Evolutionary conservation across 2,888 invertebrate genomes (phyloP).

Genomic region (Dendrolimus houi): DNA sequence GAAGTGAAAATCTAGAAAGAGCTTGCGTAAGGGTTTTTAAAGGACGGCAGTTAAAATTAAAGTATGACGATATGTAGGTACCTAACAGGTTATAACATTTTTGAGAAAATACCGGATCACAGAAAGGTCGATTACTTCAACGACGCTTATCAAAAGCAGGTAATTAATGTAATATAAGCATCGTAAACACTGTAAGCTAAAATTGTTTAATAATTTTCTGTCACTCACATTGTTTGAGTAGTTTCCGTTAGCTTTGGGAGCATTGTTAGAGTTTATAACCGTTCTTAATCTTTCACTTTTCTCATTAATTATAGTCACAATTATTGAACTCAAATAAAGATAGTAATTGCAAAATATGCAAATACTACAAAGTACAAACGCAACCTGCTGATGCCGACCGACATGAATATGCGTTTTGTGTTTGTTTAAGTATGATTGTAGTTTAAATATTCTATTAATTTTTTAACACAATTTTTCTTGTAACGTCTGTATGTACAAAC

Average conservation of each 20-base stretch:
- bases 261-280: conserved; percentile 56
- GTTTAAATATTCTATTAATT: no score
- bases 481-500: no score
- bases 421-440: conserved; percentile 17
- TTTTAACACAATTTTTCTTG: no score
- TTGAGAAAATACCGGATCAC: background rate
- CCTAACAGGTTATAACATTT: background rate
- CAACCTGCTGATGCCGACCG: conserved; percentile 54
- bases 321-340: conserved; percentile 21
- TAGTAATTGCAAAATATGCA: conserved; percentile 36
- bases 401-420: conserved; percentile 45
- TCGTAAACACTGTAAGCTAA: conserved; percentile 4
- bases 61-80: background rate
- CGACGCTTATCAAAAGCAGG: no score
- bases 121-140: background rate
- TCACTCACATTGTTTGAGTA: conserved; percentile 69
- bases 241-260: conserved; percentile 61
- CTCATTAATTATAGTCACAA: conserved; percentile 45
- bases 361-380: conserved; percentile 35
- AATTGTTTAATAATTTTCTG: conserved; percentile 13
- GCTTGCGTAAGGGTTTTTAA: no score
- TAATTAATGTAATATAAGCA: background rate
- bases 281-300: conserved; percentile 34
- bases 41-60: no score
- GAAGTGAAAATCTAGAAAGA: no score